Percentiles rank a stretch among this genome's conserved stretches.
phyloP scores from a whole-genome alignment of 2,797 vertebrate genomes.

The Sebastes kiyomatsui region DNA sequence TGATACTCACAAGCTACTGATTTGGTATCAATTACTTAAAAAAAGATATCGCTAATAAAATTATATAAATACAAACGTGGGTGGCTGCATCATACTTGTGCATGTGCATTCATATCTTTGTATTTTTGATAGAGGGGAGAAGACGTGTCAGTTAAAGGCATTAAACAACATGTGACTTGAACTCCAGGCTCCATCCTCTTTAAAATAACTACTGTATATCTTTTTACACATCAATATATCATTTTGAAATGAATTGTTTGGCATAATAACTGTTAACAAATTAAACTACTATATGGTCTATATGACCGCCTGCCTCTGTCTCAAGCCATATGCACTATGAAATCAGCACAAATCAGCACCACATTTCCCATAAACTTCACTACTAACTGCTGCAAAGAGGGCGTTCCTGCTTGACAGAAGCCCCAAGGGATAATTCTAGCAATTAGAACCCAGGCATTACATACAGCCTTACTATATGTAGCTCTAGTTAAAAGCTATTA shows the following conservation, averaged over 20 bases:
- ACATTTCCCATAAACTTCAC: conserved; percentile 51
- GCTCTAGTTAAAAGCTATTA: neutral
- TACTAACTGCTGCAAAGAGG: conserved; percentile 27
- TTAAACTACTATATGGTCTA: conserved; percentile 29
- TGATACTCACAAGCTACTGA: too few relatives aligned
- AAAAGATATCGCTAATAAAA: neutral
- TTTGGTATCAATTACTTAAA: neutral
- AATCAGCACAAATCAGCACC: conserved; percentile 58
- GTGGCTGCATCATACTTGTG: neutral
- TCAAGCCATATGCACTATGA: conserved; percentile 48
- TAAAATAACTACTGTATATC: neutral
- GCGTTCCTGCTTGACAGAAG: neutral
- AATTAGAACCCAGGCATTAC: neutral
- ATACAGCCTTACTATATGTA: neutral
- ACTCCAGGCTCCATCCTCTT: neutral
- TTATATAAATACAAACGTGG: neutral
- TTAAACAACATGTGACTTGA: neutral
- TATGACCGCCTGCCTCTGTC: conserved; percentile 10
- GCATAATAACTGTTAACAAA: conserved; percentile 29
- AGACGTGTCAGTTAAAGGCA: neutral
- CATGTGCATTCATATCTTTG: neutral
- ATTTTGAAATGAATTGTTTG: neutral
- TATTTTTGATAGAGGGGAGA: neutral
- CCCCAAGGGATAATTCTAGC: neutral
- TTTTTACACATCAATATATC: conserved; percentile 1